Conservation (phyloP, 2,113 vertebrate species). For the Notechis scutatus region DNA sequence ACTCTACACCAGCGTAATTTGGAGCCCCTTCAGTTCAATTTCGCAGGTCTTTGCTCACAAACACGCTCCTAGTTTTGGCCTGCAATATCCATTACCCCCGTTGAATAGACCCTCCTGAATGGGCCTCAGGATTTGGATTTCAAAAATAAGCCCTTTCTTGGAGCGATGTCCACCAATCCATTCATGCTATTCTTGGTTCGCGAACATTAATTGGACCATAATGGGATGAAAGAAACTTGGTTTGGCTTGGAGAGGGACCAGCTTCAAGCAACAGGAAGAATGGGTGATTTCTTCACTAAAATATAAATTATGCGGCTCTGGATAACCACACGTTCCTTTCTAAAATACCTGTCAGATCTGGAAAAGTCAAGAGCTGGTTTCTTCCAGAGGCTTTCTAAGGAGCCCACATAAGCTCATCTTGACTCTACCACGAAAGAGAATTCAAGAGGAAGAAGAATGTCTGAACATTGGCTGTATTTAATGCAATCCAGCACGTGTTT, state of each 20-base stretch:
- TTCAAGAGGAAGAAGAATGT: neutral
- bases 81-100: neutral
- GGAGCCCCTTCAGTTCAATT: neutral
- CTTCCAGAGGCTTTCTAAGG: neutral
- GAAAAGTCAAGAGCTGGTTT: neutral
- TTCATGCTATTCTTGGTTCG: conserved; percentile 1
- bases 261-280: conserved; percentile 4
- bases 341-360: neutral
- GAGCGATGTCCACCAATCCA: conserved; percentile 1
- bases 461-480: neutral
- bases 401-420: neutral
- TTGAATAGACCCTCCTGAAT: neutral
- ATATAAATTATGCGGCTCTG: neutral
- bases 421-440: neutral
- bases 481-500: neutral
- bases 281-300: conserved; percentile 3
- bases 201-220: conserved; percentile 14
- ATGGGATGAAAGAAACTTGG: conserved; percentile 10
- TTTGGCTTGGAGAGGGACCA: neutral
- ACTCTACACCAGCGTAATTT: conserved; percentile 16
- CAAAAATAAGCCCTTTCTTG: neutral
- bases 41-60: neutral
- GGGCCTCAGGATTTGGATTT: conserved; percentile 5
- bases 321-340: neutral
- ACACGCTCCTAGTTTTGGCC: fast-evolving